Base-by-base conservation (phyloP, 1,140 invertebrate species). In the Drosophila azteca region DNA sequence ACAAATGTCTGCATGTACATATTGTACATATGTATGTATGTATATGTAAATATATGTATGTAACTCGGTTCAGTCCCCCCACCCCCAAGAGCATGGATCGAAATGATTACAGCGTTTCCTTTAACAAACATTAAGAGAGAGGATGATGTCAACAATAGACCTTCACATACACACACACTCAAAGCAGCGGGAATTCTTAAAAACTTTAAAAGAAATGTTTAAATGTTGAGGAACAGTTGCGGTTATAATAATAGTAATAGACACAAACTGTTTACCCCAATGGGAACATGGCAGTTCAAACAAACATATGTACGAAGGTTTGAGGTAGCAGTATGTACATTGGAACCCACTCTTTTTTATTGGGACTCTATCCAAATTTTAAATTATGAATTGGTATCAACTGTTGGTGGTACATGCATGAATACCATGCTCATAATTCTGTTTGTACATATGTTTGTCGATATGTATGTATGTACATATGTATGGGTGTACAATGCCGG, bases 81-180 rank as follows among this genome's bases (percentile, higher is more conserved):
- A 43, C 31, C 53, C 24, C 5, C 24, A 55, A 49, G 31, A 17
- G 55, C 54, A 31, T 67, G 46, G 72, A 29, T 77, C 59, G 77
- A 84, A 83, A 79, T 84, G 60, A 83, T 84, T 84, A 80, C 43
- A 67, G 60, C 55, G 76, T 71, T 79, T 71, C 50, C 58, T 49
- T 60, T 59, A 60, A 53, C 39, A 9, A 17, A 54, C 26, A 57
- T 44, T 39, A 29, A 53, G n/a, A 58, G 15, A 22, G 15, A 45
- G 24, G n/a, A 51, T 66, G 67, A 31, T 24, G 43, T 67, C 39
- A 63, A 22, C 45, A 11, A 11, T 9, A 17, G 5, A 61, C 46
- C 7, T 8, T 43, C 58, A 43, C 8, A 68, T 54, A 22, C 11
- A 39, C 31, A 20, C 24, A 26, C 24, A 26, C 3, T 5, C 24